Evolutionary conservation across 2,113 vertebrate genomes (phyloP), one percentile per base, ranked within the genome.

Genomic region (Bubo blakistoni): DNA sequence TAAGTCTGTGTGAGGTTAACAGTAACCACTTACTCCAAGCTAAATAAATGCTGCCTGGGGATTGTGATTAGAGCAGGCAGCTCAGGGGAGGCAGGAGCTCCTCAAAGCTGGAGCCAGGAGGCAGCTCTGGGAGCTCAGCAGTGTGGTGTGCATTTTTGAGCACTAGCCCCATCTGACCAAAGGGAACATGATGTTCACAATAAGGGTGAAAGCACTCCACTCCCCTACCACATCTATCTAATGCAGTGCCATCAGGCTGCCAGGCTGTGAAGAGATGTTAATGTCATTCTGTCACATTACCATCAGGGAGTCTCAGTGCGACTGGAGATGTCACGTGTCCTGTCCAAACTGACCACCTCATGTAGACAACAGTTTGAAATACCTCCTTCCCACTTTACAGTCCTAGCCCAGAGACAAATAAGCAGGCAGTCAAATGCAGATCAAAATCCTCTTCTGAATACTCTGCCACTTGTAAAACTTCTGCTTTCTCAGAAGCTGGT

Each of bases 1-100:
- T 94, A 91, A 80, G 70, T 65, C 77, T 83, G 51, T 70, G 42
- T 58, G 79, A 96, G 91, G 94, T 96, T 95, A 96, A 95, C 78
- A 90, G 84, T 70, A 69, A 90, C 80, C 1, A 24, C 89, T 97
- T 91, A 88, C 81, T 97, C 70, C 67, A 73, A 91, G 74, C 70
- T 93, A 77, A 94, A 92, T 89, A 95, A 97, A 91, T 66, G 67
- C 72, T 86, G 81, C 79, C 84, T 95, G 74, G 63, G 79, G 81
- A 90, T 6, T 81, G 54, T 1, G 78, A 96, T 96, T 94, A 96
- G 78, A 95, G 67, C 42, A 88, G 71, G 81, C 84, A 77, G 91
- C 89, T 89, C 66, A 82, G 54, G 26, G 74, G 77, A 87, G 30
- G 42, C 54, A 92, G 70, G 26, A 54, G n/a, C 71, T 87, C 70